Base-by-base conservation (phyloP, 1,140 invertebrate species). In the Ladona fulva region DNA sequence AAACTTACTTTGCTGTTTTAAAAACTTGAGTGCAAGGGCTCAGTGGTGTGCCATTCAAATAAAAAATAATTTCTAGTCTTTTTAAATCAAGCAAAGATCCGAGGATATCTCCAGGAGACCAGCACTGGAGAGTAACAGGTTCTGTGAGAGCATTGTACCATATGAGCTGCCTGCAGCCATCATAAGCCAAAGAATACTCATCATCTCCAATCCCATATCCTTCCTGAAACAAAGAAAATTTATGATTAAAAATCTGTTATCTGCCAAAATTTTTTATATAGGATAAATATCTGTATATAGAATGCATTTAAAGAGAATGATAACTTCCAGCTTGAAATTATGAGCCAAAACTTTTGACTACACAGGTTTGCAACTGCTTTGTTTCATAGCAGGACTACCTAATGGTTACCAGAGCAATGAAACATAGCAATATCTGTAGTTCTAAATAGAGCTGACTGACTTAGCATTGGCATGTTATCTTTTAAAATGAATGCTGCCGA, bases 171-270 rank as follows among this genome's bases (percentile, higher is more conserved):
- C 96, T 88, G 85, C 95, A 97, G 0, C 96, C 96, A 86, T 98
- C 96, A 84, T 95, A 97, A 0, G 95, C 92, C 79, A 97, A 86
- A 0, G 95, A 97, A 86, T 90, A 95, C 80, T 93, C 89, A 85
- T 97, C 96, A 84, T 98, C 96, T 42, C 96, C 96, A 80, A 97
- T 97, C n/a, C 95, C 95, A 86, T 93, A 97, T 3, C 96, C 95
- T 85, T 97, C 95, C 94, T 96, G 81, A 79, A 82, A 82, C 79
- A 81, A 80, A 78, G 24, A 77, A 79, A 77, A 74, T 75, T 37
- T 37, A n/a, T 37, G 78, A 73, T 22, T 42, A 77, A 22, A 59
- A 59, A 42, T 77, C 14, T n/a, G n/a, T n/a, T n/a, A n/a, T n/a
- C n/a, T n/a, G n/a, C n/a, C n/a, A n/a, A n/a, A n/a, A n/a, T n/a